Evolutionary conservation across 37 sponge, comb jelly and placozoan genomes (phyloP).

Genomic region (Cladorhizidae sp.): DNA sequence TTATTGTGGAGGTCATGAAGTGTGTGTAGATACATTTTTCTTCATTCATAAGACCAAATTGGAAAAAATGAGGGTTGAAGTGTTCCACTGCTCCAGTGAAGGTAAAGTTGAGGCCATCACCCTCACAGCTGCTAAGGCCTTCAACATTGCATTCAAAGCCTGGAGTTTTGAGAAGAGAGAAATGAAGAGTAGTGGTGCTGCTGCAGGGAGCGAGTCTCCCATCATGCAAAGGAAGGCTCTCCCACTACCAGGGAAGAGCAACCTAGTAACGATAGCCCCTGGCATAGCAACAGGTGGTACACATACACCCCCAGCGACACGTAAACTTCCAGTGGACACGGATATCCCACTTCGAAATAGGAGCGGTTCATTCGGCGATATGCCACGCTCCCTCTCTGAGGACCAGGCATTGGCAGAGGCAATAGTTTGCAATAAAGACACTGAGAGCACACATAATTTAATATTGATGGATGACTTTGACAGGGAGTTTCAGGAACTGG

Average conservation of each 20-base stretch:
- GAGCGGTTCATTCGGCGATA: constrained; percentile 47
- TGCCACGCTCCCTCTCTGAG: background rate
- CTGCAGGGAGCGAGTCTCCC: constrained; percentile 37
- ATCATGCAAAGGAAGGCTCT: constrained; percentile 9
- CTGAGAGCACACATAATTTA: constrained; percentile 78
- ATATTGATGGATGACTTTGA: constrained; percentile 70
- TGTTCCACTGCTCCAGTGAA: constrained; percentile 45
- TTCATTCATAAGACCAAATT: constrained; percentile 68
- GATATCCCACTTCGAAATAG: background rate
- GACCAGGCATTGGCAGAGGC: constrained; percentile 40
- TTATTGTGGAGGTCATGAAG: constrained; percentile 64
- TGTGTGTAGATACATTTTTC: constrained; percentile 49
- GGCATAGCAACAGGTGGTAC: constrained; percentile 21
- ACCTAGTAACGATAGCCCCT: constrained; percentile 28
- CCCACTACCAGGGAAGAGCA: background rate
- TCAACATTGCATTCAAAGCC: constrained; percentile 85
- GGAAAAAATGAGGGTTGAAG: constrained; percentile 43
- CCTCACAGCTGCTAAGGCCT: constrained; percentile 73
- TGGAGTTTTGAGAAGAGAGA: constrained; percentile 63
- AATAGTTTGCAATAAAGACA: constrained; percentile 32
- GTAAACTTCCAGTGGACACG: constrained; percentile 17
- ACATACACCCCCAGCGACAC: constrained; percentile 44
- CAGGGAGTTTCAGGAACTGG: constrained; percentile 51
- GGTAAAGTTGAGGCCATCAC: constrained; percentile 60
- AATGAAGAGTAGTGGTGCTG: constrained; percentile 8